Evolutionary conservation across 2,797 vertebrate species (phyloP), one percentile per base, ranked within the genome.

Genomic region (Leuciscus waleckii): DNA sequence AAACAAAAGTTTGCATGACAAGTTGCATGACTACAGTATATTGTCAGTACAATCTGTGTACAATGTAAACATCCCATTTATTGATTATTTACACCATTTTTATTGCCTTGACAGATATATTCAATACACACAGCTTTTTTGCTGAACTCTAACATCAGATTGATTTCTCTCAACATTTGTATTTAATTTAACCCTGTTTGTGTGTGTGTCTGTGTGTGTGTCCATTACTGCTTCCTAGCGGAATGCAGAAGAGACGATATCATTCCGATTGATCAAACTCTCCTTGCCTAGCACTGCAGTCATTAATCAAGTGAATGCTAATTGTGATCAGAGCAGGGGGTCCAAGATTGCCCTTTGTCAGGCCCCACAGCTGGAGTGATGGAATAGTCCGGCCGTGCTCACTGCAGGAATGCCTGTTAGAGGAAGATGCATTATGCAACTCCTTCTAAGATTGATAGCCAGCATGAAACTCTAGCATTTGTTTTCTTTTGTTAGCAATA

Each of bases 221-320:
- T 78, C 58, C 79, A 41, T 78, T 67, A 32, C 49, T 78, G 51
- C 46, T 32, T 54, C 65, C 75, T 49, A 78, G 51, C 39, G 32
- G 46, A 79, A 81, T 13, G 1, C 43, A 84, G 61, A 83, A 54
- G 54, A 85, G 43, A 65, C 2, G 5, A 68, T 81, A 82, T 87
- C 49, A 82, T 35, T 69, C 51, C 78, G 41, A 88, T 89, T 75
- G 77, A 81, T 87, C 86, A 79, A 63, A 21, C 74, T 69, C 54
- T 32, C 81, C 71, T 65, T 74, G 7, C 63, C 65, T 41, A 70
- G 87, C 68, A 43, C 63, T 79, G 79, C 81, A 79, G 51, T 29
- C 78, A 81, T 89, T 85, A 86, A 89, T 89, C 88, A 89, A 65
- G 71, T 78, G 26, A 70, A 79, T 77, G 82, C 77, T 88, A 89